Conservation (phyloP, 2,113 vertebrate genomes). For the Alouatta palliata region DNA sequence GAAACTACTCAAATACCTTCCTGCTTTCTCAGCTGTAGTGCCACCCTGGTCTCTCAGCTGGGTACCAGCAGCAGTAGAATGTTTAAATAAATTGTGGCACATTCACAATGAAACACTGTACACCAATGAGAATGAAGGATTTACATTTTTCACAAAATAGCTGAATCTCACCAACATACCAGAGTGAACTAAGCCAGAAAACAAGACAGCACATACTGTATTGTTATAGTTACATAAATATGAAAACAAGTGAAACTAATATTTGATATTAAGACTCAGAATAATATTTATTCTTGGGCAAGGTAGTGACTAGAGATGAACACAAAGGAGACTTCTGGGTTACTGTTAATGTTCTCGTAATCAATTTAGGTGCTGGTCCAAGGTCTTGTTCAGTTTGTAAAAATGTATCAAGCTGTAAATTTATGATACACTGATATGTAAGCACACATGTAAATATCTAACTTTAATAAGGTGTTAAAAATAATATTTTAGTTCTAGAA, state of each 20-base stretch:
- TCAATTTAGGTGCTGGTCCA: neutral
- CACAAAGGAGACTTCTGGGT: neutral
- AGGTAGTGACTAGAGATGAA: neutral
- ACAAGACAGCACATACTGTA: neutral
- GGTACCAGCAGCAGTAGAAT: neutral
- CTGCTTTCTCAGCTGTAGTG: neutral
- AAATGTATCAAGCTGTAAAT: neutral
- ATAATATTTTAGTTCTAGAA: neutral
- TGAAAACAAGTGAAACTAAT: neutral
- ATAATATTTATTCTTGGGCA: neutral
- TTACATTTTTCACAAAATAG: neutral
- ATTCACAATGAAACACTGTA: neutral
- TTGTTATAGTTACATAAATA: neutral
- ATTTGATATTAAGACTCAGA: neutral
- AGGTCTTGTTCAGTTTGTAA: neutral
- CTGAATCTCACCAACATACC: neutral
- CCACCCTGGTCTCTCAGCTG: neutral
- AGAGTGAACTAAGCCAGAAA: neutral
- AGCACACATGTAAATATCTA: neutral
- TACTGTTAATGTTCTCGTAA: neutral
- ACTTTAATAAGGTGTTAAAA: neutral
- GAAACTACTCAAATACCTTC: neutral
- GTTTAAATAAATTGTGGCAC: neutral
- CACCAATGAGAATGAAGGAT: neutral
- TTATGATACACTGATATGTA: neutral